These are phyloP conservation scores for Heterocephalus glaber DNA, from an alignment of 2,113 vertebrate genomes.

Conservation along the genomic window DNA sequence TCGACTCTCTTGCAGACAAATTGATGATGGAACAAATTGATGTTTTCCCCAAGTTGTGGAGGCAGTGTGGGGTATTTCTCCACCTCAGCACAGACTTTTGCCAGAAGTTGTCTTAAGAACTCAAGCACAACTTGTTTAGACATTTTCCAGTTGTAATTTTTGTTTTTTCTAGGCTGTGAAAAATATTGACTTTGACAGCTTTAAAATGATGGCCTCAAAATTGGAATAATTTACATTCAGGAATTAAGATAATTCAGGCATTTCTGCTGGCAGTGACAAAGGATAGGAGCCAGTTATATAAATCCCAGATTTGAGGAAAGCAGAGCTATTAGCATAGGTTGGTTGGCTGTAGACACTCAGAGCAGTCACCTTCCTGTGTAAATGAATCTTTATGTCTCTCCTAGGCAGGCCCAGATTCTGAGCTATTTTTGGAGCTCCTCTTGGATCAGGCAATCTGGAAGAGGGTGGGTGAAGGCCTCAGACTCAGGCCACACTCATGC, in stretches of 20 bases:
- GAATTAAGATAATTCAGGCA: conserved; percentile 81
- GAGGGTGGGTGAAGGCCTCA: conserved; percentile 54
- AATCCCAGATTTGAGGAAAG: conserved; percentile 73
- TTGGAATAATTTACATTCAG: conserved; percentile 82
- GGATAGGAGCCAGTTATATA: conserved; percentile 72
- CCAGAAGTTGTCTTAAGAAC: conserved; percentile 77
- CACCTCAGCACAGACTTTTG: conserved; percentile 72
- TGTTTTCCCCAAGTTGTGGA: conserved; percentile 49
- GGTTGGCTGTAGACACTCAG: conserved; percentile 63
- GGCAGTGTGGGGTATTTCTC: conserved; percentile 60
- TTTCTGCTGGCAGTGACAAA: conserved; percentile 64
- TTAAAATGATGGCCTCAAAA: conserved; percentile 83
- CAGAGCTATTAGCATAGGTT: conserved; percentile 68
- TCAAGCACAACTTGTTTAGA: conserved; percentile 80
- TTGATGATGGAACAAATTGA: background rate
- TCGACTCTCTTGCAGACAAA: conserved; percentile 33
- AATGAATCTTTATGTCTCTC: conserved; percentile 75
- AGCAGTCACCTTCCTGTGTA: conserved; percentile 65
- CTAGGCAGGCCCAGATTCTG: conserved; percentile 60
- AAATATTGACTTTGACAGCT: conserved; percentile 82
- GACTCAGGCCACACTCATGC: conserved; percentile 32
- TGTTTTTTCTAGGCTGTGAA: conserved; percentile 74
- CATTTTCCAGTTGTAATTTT: conserved; percentile 74
- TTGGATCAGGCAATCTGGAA: conserved; percentile 45
- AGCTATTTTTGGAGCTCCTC: conserved; percentile 63